Evolutionary conservation across 2,888 invertebrate genomes (phyloP), one percentile per base, ranked within the genome.

Genomic region (Aporophyla lueneburgensis): DNA sequence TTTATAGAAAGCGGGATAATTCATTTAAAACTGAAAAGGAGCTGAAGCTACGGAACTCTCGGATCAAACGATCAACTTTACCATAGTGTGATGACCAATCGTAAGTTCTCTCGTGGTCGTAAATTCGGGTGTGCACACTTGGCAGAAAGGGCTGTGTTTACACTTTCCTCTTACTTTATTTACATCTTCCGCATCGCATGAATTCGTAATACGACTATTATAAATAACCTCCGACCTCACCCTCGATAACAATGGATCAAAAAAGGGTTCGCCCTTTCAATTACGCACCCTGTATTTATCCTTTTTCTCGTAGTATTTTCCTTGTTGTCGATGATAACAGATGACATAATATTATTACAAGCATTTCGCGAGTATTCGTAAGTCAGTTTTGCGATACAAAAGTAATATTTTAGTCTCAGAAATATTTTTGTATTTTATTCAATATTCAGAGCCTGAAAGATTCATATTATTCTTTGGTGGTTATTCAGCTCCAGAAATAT

Each of bases 171-270:
- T 40, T 14, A 51, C 56, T 71, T 67, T 58, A 72, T 58, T 67
- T n/a, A 66, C 46, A 68, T 33, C 14, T 71, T 65, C 65, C 40
- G 12, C 59, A 27, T 78, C 58, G 19, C 62, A 71, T 73, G 19
- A 63, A 70, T 67, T 63, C 54, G 6, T 56, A 70, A n/a, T 58
- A 67, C 54, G 5, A n/a, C n/a, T 70, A 43, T 59, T 51, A 74
- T 51, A 54, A 70, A 69, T 61, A 65, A 59, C 58, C 27, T 63
- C 24, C 65, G 46, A 53, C 51, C 66, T 62, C 65, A n/a, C 51
- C 27, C 62, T 46, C 49, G 33, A 49, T 62, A 62, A 67, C 66
- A 73, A 76, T 75, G 62, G 79, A 40, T 79, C 66, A 67, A 62
- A 67, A 67, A 72, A 76, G n/a, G n/a, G n/a, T n/a, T n/a, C n/a